Evolutionary conservation across 1,140 invertebrate genomes (phyloP).

Genomic region (Drosophila santomea): DNA sequence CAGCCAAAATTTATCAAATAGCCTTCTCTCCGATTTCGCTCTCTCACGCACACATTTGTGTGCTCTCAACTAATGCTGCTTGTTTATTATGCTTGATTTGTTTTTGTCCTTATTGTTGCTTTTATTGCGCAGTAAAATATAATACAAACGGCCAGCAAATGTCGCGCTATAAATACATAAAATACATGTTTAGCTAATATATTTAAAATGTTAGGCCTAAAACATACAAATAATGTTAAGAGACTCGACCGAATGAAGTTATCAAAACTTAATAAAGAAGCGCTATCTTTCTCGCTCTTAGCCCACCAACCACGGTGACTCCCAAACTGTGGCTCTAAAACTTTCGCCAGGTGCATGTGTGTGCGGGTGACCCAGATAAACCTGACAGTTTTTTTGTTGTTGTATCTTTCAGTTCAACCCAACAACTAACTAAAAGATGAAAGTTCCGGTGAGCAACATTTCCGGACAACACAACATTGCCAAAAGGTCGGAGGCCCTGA

Average conservation of each 20-base stretch:
- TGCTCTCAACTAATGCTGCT: slow-evolving; percentile 56
- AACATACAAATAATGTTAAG: slow-evolving; percentile 43
- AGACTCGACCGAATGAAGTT: background rate
- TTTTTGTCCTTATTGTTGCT: slow-evolving; percentile 61
- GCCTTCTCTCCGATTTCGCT: background rate
- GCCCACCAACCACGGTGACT: background rate
- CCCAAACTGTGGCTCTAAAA: slow-evolving; percentile 33
- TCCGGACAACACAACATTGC: slow-evolving; percentile 29
- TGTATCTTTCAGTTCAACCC: slow-evolving; percentile 10
- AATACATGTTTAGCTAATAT: slow-evolving; percentile 50
- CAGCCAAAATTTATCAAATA: background rate
- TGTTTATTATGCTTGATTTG: slow-evolving; percentile 77
- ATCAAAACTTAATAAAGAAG: slow-evolving; percentile 22
- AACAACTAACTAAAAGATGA: slow-evolving; percentile 4
- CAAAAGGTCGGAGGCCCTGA: slow-evolving; percentile 1
- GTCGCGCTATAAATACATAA: slow-evolving; percentile 61
- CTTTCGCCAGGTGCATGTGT: slow-evolving; percentile 8
- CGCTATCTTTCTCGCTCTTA: slow-evolving; percentile 20
- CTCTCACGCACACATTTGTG: slow-evolving; percentile 28
- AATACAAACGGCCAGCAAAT: slow-evolving; percentile 44
- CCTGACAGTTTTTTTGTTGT: slow-evolving; percentile 10
- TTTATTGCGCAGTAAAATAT: slow-evolving; percentile 77
- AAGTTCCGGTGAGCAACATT: slow-evolving; percentile 26
- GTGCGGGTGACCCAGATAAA: slow-evolving; percentile 39
- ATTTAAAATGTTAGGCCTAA: slow-evolving; percentile 45